Base-by-base conservation (phyloP, 2,113 vertebrate genomes). In the Protomyctophum bolini region DNA sequence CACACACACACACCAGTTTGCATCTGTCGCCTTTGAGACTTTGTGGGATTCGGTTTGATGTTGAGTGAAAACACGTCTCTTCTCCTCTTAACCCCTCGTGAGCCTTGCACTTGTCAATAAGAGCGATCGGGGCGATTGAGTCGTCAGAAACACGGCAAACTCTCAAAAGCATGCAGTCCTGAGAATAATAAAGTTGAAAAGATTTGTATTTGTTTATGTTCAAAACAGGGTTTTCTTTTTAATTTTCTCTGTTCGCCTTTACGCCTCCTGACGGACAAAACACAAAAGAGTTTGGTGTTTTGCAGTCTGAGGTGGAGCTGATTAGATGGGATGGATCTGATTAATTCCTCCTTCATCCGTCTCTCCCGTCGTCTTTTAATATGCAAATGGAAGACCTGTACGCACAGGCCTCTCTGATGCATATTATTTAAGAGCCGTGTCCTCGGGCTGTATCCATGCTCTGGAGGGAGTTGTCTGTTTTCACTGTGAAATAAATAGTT, bases 361-460 rank as follows among this genome's bases (percentile, higher is more conserved):
- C 89, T 92, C 91, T 88, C 87, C 78, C 8, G 65, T 66, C 92
- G 95, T 95, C 91, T 91, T 79, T 92, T 93, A 92, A 41, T 41
- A 41, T 41, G 33, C 33, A 41, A 41, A 41, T 41, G 3, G 33
- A 2, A 41, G 33, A 21, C 21, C 21, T 21, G 33, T 41, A 41
- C 33, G 33, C 33, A 41, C 3, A 41, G 33, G 33, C 33, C 33
- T 41, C 33, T 41, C 33, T 41, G 33, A 41, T 41, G 33, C 33
- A 0, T 41, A 41, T 41, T 41, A 41, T 41, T 41, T 41, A 41
- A 41, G 33, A 41, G 33, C 33, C 5, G 33, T 41, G 33, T 41
- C 33, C 33, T 41, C 33, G 2, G 33, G 33, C 33, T 4, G 33
- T 41, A 41, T 41, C 33, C 33, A 6, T 1, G 33, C 33, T 41